Base-by-base conservation (phyloP, 2,113 vertebrate species). In the Cinclus cinclus region DNA sequence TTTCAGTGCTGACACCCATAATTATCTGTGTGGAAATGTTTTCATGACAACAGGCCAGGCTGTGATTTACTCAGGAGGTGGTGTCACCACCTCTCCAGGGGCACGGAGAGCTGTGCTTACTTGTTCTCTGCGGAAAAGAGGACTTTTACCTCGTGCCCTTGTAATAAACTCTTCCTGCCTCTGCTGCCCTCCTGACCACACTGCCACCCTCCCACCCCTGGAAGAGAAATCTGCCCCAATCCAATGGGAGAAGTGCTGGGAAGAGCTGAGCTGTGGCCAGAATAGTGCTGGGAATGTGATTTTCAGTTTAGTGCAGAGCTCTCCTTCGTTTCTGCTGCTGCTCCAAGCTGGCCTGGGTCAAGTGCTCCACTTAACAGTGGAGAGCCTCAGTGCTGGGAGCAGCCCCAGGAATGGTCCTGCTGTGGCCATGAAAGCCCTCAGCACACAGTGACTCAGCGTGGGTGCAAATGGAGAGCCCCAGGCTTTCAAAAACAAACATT, bases 121-220 rank as follows among this genome's bases (percentile, higher is more conserved):
- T 79, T 12, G 3, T n/a, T 35, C 31, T 23, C 28, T 19, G 16
- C 15, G 39, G 20, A 60, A 31, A 55, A 31, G 8, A 27, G 18
- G 35, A 33, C 7, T 47, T 94, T 64, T 78, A 35, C 65, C 33
- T 89, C 10, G 11, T 70, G 56, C 10, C 35, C 49, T 11, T 47
- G 53, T 12, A 41, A 20, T 14, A 6, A 71, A 52, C 37, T 37
- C 53, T n/a, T 64, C 4, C 28, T 56, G 15, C 10, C 18, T 67
- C 12, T 27, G 25, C 47, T 70, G 46, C 63, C 49, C 50, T 49
- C 22, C 44, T 4, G 16, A 7, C 17, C 44, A 7, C 0, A 0
- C 18, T 42, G 56, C 23, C 33, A 8, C 18, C 24, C 44, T 83
- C 13, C 46, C 49, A 62, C 7, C 21, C 28, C 11, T 25, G 77